These are phyloP conservation scores for Parazoanthus darwini DNA, from an alignment of 92 coral and sea anemone genomes.

Conservation along the genomic window DNA sequence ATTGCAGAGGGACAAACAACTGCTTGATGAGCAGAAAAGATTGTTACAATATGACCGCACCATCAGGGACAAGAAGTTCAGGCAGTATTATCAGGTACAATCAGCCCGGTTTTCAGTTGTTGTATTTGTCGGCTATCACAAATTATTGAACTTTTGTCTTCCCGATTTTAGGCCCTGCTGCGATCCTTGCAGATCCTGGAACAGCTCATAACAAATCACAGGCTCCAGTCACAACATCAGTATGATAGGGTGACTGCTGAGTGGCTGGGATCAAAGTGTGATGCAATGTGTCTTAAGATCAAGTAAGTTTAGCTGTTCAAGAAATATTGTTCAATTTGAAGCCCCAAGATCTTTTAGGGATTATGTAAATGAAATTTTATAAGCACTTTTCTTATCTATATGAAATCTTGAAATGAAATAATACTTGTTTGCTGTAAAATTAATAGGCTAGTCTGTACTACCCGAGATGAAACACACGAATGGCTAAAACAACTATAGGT, in stretches of 20 bases:
- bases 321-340: too few species aligned
- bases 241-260: conserved; percentile 81
- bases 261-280: conserved; percentile 94
- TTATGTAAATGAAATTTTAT: too few species aligned
- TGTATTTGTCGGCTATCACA: background rate
- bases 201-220: conserved; percentile 81
- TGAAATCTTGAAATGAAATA: too few species aligned
- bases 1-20: conserved; percentile 75
- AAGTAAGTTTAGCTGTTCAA: conserved; percentile 48
- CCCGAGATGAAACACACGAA: too few species aligned
- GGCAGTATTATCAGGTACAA: conserved; percentile 85
- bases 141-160: too few species aligned
- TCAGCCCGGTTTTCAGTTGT: background rate
- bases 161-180: conserved; percentile 62
- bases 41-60: conserved; percentile 56
- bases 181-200: conserved; percentile 81
- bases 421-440: too few species aligned
- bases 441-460: too few species aligned
- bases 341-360: too few species aligned
- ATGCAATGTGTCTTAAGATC: conserved; percentile 96
- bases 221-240: conserved; percentile 79
- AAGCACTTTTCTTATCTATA: too few species aligned
- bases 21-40: conserved; percentile 73
- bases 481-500: too few species aligned
- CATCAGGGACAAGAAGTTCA: conserved; percentile 72